These are phyloP conservation scores for Clitarchus hookeri DNA, from an alignment of 2,888 invertebrate genomes.

Conservation along the genomic window DNA sequence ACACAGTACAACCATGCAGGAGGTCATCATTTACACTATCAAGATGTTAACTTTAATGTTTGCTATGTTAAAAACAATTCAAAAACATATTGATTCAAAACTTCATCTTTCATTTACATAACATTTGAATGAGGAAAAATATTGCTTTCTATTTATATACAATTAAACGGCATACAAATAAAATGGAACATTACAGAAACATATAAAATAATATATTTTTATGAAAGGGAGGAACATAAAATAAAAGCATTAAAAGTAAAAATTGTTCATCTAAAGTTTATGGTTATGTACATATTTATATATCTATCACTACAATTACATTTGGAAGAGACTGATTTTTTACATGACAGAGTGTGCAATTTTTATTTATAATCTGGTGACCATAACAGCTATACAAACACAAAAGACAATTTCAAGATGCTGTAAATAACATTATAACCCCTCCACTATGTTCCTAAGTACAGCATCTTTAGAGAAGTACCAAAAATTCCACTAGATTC, in stretches of 20 bases:
- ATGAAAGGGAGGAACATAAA: not conserved
- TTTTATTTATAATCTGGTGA: not conserved
- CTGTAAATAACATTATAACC: no score
- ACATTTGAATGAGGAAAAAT: not conserved
- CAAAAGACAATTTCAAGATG: no score
- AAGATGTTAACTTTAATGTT: not conserved
- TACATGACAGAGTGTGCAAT: not conserved
- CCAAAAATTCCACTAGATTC: no score
- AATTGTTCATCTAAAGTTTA: not conserved
- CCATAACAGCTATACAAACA: not conserved
- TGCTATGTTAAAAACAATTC: not conserved
- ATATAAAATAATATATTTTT: not conserved
- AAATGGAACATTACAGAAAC: not conserved
- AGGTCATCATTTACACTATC: not conserved
- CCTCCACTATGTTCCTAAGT: no score
- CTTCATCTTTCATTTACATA: no score
- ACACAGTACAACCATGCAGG: not conserved
- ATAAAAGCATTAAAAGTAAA: not conserved
- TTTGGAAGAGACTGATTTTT: constrained; percentile 9
- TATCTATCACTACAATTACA: not conserved
- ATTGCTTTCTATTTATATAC: not conserved
- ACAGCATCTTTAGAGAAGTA: no score
- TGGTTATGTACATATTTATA: constrained; percentile 14
- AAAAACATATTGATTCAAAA: no score
- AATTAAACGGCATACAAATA: no score